A percentile compares a stretch with the other conserved stretches of the same genome.
Conservation (phyloP, 2,113 vertebrate genomes). For the Tenrec ecaudatus region DNA sequence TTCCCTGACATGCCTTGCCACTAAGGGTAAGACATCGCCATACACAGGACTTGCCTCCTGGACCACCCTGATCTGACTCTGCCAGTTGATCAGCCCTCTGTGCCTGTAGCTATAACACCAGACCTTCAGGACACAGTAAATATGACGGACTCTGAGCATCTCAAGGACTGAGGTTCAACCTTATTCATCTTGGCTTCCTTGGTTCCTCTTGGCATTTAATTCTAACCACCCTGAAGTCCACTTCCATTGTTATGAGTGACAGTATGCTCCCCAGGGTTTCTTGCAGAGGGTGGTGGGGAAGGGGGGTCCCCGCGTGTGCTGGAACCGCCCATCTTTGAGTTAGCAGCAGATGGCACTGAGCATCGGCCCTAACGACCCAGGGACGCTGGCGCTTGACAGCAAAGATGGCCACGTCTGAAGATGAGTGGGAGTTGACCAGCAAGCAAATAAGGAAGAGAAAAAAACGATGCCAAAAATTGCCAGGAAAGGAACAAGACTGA, state of each 20-base stretch:
- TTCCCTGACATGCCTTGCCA: neutral
- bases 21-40: too few species aligned
- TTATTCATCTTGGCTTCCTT: neutral
- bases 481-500: neutral
- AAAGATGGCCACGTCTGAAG: neutral
- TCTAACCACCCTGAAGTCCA: neutral
- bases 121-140: neutral
- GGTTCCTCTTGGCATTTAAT: neutral
- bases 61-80: rapidly evolving
- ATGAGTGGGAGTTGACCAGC: neutral
- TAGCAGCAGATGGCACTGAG: neutral
- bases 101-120: neutral
- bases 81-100: neutral
- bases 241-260: neutral
- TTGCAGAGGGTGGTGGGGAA: neutral
- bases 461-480: too few species aligned
- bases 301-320: neutral
- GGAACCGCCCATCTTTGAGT: neutral
- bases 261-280: neutral
- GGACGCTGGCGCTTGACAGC: neutral
- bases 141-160: neutral
- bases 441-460: neutral
- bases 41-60: neutral
- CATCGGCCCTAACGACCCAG: neutral
- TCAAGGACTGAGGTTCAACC: neutral